phyloP scores from a whole-genome alignment of 1,140 invertebrate genomes.

The Tetramorium parvispinum region DNA sequence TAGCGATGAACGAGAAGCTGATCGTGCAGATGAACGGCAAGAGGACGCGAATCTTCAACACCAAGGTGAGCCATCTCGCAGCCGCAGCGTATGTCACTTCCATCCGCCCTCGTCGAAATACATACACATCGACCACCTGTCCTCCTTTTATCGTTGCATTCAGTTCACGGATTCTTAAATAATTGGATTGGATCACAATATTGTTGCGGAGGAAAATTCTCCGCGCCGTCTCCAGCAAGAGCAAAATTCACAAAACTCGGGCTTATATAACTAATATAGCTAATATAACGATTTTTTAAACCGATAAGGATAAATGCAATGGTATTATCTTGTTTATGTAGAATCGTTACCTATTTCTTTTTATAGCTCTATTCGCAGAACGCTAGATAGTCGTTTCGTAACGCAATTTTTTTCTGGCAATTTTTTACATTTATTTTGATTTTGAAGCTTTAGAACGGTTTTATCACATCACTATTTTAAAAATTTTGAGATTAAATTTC shows the following conservation, averaged over 20 bases:
- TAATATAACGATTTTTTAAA: background rate
- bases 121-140: background rate
- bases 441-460: background rate
- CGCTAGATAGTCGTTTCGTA: background rate
- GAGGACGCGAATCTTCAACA: conserved; percentile 93
- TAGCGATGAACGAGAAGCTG: conserved; percentile 92
- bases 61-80: conserved; percentile 88
- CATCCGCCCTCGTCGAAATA: background rate
- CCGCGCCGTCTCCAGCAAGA: background rate
- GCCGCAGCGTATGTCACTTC: background rate
- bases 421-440: background rate
- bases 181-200: background rate
- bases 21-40: conserved; percentile 96
- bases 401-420: background rate
- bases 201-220: background rate
- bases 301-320: background rate
- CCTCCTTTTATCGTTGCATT: background rate
- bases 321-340: background rate
- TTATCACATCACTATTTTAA: background rate
- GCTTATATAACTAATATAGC: background rate
- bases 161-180: background rate
- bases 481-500: background rate
- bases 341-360: background rate
- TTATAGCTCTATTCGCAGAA: background rate
- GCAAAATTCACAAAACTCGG: background rate